Percentiles rank a stretch among this genome's conserved stretches.
phyloP scores from a whole-genome alignment of 2,888 invertebrate genomes.

The Diaphora mendica region DNA sequence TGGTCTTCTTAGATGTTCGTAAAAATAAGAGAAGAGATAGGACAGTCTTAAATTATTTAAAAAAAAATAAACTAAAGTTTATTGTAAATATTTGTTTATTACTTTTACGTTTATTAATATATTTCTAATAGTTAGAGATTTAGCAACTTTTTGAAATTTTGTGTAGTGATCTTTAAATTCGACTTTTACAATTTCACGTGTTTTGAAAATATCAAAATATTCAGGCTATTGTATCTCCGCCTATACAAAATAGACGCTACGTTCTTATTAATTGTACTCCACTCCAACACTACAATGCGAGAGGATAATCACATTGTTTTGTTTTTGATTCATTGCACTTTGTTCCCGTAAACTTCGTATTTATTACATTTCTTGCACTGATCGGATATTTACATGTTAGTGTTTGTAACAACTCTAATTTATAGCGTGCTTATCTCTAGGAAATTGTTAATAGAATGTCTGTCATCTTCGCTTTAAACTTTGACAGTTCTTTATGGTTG shows the following conservation, averaged over 20 bases:
- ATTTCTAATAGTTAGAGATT: too few relatives aligned
- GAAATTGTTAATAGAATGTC: slow-evolving; percentile 23
- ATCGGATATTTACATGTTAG: slow-evolving; percentile 71
- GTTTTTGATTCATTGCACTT: slow-evolving; percentile 85
- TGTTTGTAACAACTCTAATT: slow-evolving; percentile 45
- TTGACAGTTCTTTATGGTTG: neutral
- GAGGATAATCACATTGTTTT: slow-evolving; percentile 85
- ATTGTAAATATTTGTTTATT: neutral
- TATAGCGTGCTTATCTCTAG: slow-evolving; percentile 38
- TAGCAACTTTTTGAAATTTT: too few relatives aligned
- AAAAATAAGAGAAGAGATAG: neutral
- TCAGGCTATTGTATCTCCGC: neutral
- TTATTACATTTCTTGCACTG: slow-evolving; percentile 76
- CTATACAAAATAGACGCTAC: slow-evolving; percentile 31
- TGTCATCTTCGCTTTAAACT: slow-evolving; percentile 1
- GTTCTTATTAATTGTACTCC: slow-evolving; percentile 41
- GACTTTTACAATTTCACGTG: too few relatives aligned
- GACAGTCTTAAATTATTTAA: neutral
- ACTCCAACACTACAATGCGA: slow-evolving; percentile 66
- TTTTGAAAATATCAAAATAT: too few relatives aligned
- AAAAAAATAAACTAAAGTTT: neutral
- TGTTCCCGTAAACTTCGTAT: slow-evolving; percentile 76
- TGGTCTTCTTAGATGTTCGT: neutral
- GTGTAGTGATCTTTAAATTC: too few relatives aligned
- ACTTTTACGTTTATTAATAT: too few relatives aligned